phyloP scores from a whole-genome alignment of 53 echinoderm and acorn worm genomes.

The Astropecten irregularis region DNA sequence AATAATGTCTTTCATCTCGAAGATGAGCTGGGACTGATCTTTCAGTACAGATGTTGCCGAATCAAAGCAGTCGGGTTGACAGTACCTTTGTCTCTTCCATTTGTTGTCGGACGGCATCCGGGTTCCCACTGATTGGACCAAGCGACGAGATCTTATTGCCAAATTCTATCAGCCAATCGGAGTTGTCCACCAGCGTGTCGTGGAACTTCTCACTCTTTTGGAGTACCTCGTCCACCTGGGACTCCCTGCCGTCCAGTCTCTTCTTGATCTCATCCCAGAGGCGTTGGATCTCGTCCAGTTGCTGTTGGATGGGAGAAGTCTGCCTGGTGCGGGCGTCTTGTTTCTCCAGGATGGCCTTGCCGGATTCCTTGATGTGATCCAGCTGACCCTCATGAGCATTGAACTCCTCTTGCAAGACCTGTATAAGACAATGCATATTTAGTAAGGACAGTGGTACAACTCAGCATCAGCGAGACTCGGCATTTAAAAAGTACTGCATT shows the following conservation, averaged over 20 bases:
- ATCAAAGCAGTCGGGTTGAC: too few relatives aligned
- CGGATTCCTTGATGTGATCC: conserved; percentile 90
- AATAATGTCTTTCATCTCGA: background rate
- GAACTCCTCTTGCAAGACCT: conserved; percentile 99
- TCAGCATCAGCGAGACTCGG: too few relatives aligned
- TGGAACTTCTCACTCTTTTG: conserved; percentile 96
- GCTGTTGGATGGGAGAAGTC: conserved; percentile 80
- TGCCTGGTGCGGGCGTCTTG: conserved; percentile 75
- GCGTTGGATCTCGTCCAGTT: conserved; percentile 76
- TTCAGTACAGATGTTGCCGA: too few relatives aligned
- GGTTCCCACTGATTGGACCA: conserved; percentile 86
- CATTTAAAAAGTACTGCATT: too few relatives aligned
- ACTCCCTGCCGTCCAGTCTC: conserved; percentile 85
- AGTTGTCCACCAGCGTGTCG: conserved; percentile 79
- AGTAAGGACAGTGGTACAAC: too few relatives aligned
- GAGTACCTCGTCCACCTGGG: conserved; percentile 87
- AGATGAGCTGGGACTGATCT: too few relatives aligned
- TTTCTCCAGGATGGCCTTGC: conserved; percentile 84
- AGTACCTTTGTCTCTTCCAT: conserved; percentile 97
- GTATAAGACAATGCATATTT: background rate
- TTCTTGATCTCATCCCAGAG: conserved; percentile 91
- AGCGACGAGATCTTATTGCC: conserved; percentile 82
- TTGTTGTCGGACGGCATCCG: conserved; percentile 90
- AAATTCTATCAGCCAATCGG: conserved; percentile 94
- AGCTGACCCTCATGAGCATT: conserved; percentile 82